These are phyloP conservation scores for Argyrosomus regius DNA, from an alignment of 2,797 vertebrate species.

Conservation along the genomic window DNA sequence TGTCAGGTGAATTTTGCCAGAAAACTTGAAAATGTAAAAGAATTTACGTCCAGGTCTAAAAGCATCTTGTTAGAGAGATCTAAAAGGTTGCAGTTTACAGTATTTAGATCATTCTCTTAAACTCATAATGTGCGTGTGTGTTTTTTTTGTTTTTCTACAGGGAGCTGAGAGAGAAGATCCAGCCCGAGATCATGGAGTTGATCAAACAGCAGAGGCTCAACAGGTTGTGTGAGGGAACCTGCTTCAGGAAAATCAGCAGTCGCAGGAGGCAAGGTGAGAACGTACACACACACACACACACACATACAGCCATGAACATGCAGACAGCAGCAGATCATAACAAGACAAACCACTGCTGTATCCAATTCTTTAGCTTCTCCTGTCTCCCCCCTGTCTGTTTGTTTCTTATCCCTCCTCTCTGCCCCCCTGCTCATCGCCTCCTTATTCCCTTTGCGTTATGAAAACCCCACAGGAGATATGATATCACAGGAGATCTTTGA, in stretches of 20 bases:
- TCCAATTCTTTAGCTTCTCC: constrained; percentile 25
- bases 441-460: constrained; percentile 43
- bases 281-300: not conserved
- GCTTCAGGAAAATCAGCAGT: constrained; percentile 98
- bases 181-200: constrained; percentile 99
- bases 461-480: constrained; percentile 36
- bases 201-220: constrained; percentile 99
- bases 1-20: constrained; percentile 30
- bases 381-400: constrained; percentile 10
- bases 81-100: not conserved
- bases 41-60: constrained; percentile 8
- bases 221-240: constrained; percentile 97
- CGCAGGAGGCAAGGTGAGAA: constrained; percentile 94
- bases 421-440: not conserved
- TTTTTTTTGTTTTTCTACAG: constrained; percentile 75
- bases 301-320: not conserved
- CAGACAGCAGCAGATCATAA: not conserved
- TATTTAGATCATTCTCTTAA: not conserved
- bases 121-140: not conserved
- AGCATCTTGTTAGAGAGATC: not conserved
- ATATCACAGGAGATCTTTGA: constrained; percentile 46
- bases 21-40: constrained; percentile 14
- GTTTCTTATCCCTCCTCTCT: constrained; percentile 19
- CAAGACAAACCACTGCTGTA: not conserved
- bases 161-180: constrained; percentile 99